Evolutionary conservation across 2,113 vertebrate genomes (phyloP).

Genomic region (Chionomys nivalis): DNA sequence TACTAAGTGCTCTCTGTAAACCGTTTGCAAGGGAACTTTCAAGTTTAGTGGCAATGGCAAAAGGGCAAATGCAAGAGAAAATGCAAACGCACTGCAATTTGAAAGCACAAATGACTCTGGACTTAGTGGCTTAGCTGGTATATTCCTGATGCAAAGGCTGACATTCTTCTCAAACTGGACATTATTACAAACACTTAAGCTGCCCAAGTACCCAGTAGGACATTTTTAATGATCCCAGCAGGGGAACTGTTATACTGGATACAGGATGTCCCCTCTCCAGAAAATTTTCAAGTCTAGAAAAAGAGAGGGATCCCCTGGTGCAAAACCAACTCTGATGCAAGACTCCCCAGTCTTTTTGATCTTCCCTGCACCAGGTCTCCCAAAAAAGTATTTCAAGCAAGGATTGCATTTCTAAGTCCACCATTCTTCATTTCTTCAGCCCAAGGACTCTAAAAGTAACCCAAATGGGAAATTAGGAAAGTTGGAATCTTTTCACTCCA

Average conservation of each 20-base stretch:
- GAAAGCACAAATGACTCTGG: not conserved
- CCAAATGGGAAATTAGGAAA: slow-evolving; percentile 55
- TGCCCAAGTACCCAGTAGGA: not conserved
- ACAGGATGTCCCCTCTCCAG: not conserved
- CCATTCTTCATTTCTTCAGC: not conserved
- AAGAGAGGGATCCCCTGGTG: not conserved
- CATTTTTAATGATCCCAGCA: not conserved
- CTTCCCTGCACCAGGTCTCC: slow-evolving; percentile 4
- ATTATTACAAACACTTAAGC: not conserved
- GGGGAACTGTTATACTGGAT: not conserved
- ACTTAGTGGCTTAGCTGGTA: not conserved
- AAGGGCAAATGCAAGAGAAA: slow-evolving; percentile 1
- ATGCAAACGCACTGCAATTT: not conserved
- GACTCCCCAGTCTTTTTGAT: not conserved
- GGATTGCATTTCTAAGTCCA: not conserved
- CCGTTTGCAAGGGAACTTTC: not conserved
- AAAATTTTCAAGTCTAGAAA: slow-evolving; percentile 1
- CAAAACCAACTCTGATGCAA: not conserved
- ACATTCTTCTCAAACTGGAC: not conserved
- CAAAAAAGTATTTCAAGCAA: slow-evolving; percentile 33
- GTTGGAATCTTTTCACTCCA: slow-evolving; percentile 49
- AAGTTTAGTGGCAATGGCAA: not conserved
- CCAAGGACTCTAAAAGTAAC: not conserved
- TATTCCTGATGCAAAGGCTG: not conserved
- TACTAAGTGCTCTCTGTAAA: not conserved